A percentile compares a stretch with the other conserved stretches of the same genome.
phyloP scores from a whole-genome alignment of 2,113 vertebrate genomes.

The Nycticebus coucang region DNA sequence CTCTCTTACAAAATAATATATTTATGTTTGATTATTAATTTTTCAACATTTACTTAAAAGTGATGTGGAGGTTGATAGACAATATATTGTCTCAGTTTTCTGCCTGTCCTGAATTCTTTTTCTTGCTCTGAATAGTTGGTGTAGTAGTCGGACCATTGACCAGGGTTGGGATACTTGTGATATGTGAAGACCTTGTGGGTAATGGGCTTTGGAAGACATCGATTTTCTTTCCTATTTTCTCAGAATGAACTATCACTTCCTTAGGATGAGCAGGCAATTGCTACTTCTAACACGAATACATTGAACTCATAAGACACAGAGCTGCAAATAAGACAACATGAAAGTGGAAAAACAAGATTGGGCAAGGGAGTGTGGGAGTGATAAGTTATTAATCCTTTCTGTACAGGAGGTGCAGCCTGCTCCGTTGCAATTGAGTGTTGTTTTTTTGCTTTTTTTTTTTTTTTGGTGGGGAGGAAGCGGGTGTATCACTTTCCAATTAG shows the following conservation, averaged over 20 bases:
- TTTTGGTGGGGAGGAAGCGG: not conserved
- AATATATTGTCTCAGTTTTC: not conserved
- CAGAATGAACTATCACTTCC: not conserved
- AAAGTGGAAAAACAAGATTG: not conserved
- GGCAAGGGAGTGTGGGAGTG: not conserved
- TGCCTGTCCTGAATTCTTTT: not conserved
- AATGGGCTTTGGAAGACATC: not conserved
- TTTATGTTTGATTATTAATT: slow-evolving; percentile 13
- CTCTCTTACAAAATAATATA: not conserved
- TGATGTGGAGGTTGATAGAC: not conserved
- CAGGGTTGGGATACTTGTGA: not conserved
- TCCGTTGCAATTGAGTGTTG: not conserved
- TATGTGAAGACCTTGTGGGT: not conserved
- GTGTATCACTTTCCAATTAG: not conserved
- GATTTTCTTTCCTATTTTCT: not conserved
- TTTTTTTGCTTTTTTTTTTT: not conserved
- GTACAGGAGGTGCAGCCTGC: not conserved
- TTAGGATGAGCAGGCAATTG: not conserved
- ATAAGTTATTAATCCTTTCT: not conserved
- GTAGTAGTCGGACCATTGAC: not conserved
- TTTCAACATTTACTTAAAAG: not conserved
- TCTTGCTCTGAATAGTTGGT: not conserved
- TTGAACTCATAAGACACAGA: not conserved
- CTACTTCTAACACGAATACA: not conserved
- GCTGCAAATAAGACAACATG: not conserved